A percentile compares a stretch with the other conserved stretches of the same genome.
Evolutionary conservation across 2,113 vertebrate genomes (phyloP).

Genomic region (Propithecus coquereli): DNA sequence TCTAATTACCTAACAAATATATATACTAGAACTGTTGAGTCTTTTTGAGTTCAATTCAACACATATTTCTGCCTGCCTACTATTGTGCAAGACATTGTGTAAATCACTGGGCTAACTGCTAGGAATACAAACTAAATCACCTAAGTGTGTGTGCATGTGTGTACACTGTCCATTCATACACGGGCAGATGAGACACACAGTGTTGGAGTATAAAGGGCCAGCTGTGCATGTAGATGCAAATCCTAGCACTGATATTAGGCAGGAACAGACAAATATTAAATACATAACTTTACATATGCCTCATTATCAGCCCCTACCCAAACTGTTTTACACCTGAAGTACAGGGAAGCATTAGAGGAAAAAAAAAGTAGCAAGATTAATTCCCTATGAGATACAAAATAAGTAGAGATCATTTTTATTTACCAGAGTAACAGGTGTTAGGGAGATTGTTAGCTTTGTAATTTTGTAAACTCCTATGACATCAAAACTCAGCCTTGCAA

Average conservation of each 20-base stretch:
- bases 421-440: slow-evolving; percentile 5
- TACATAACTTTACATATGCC: background rate
- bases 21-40: background rate
- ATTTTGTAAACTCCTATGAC: slow-evolving; percentile 34
- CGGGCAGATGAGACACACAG: background rate
- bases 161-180: background rate
- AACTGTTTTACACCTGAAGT: background rate
- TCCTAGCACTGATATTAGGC: background rate
- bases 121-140: background rate
- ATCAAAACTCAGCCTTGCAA: slow-evolving; percentile 6
- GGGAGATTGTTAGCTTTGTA: background rate
- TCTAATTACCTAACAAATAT: background rate
- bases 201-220: background rate
- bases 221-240: background rate
- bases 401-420: slow-evolving; percentile 22
- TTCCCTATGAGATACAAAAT: background rate
- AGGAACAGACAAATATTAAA: background rate
- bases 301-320: background rate
- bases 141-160: background rate
- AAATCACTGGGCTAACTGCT: background rate
- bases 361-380: background rate
- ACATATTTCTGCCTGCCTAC: background rate
- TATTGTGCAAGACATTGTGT: background rate
- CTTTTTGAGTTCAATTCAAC: background rate
- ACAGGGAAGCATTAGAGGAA: background rate